Percentiles rank a stretch among this genome's conserved stretches.
Evolutionary conservation across 2,113 vertebrate species (phyloP).

Genomic region (Neomonachus schauinslandi): DNA sequence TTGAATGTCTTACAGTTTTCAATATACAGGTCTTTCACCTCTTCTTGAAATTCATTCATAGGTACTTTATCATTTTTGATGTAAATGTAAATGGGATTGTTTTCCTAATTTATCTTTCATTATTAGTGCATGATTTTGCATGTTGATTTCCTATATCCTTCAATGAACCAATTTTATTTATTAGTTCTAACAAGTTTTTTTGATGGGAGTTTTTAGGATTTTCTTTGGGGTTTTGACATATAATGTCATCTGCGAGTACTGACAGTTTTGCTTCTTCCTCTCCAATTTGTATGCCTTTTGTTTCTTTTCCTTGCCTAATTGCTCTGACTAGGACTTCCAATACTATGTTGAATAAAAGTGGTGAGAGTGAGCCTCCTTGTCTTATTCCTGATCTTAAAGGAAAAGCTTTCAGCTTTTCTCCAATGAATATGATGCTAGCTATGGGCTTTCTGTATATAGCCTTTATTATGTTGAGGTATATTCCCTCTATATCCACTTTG

Average conservation of each 20-base stretch:
- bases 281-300: not conserved
- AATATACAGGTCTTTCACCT: not conserved
- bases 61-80: too few relatives aligned
- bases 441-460: not conserved
- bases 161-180: not conserved
- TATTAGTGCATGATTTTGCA: not conserved
- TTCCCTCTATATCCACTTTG: not conserved
- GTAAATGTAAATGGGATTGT: not conserved
- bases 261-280: not conserved
- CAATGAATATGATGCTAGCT: not conserved
- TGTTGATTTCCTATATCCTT: not conserved
- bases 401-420: not conserved
- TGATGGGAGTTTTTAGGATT: not conserved
- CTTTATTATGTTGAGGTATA: not conserved
- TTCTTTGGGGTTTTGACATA: not conserved
- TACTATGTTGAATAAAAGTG: not conserved
- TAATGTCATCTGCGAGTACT: not conserved
- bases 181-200: not conserved
- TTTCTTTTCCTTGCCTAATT: not conserved
- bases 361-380: not conserved
- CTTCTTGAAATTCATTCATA: not conserved
- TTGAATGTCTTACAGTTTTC: not conserved
- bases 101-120: not conserved
- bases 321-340: not conserved
- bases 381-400: not conserved